A percentile compares a stretch with the other conserved stretches of the same genome.
Conservation (phyloP, 2,797 vertebrate genomes). For the Oryzias sinensis region DNA sequence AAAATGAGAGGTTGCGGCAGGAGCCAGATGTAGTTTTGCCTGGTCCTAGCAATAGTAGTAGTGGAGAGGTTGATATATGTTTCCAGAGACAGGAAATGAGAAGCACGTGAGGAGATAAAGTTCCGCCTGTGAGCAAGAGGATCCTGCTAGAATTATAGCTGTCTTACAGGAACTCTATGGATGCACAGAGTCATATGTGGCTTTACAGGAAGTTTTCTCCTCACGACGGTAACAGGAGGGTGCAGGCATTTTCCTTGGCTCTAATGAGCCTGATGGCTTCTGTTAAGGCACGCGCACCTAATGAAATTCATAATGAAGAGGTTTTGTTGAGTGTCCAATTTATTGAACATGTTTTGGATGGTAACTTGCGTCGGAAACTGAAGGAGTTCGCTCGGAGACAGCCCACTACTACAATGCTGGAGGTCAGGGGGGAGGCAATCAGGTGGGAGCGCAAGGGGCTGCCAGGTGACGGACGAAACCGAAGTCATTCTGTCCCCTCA, state of each 20-base stretch:
- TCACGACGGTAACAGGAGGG: neutral
- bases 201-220: neutral
- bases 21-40: neutral
- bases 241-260: neutral
- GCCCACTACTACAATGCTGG: too few species aligned
- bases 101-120: constrained; percentile 1
- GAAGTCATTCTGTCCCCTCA: too few species aligned
- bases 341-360: too few species aligned
- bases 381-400: too few species aligned
- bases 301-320: too few species aligned
- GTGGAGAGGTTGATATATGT: neutral
- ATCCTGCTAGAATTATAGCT: neutral
- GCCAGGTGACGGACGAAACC: too few species aligned
- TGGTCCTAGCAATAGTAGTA: neutral
- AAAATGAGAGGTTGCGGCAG: neutral
- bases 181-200: neutral
- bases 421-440: too few species aligned
- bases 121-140: neutral
- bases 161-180: neutral
- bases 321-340: too few species aligned
- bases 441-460: too few species aligned
- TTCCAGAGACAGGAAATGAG: neutral
- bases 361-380: too few species aligned
- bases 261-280: neutral
- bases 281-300: too few species aligned